A percentile compares a stretch with the other conserved stretches of the same genome.
Evolutionary conservation across 2,797 vertebrate genomes (phyloP).

Genomic region (Aulostomus chinensis): DNA sequence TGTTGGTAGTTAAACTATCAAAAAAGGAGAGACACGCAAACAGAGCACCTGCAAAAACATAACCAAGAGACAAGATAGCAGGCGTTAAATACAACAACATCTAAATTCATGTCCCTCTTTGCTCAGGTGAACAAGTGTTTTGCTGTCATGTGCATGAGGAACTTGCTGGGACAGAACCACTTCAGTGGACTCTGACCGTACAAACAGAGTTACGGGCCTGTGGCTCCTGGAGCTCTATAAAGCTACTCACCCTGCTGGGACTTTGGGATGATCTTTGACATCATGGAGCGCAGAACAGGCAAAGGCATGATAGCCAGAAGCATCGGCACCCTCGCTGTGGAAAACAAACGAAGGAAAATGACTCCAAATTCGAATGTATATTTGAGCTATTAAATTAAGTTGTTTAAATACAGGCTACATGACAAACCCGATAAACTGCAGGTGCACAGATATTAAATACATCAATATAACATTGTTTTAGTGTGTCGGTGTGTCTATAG

Average conservation of each 20-base stretch:
- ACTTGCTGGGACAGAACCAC: background rate
- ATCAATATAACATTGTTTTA: too few relatives aligned
- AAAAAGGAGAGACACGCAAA: conserved; percentile 91
- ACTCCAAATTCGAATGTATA: too few relatives aligned
- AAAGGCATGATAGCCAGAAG: conserved; percentile 87
- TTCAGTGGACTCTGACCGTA: conserved; percentile 29
- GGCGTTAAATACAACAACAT: background rate
- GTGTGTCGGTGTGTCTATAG: too few relatives aligned
- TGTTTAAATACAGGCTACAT: background rate
- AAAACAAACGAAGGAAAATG: too few relatives aligned
- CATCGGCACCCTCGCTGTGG: conserved; percentile 85
- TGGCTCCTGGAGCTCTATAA: conserved; percentile 1
- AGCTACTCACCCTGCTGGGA: conserved; percentile 89
- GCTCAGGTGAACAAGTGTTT: conserved; percentile 12
- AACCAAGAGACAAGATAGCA: conserved; percentile 1
- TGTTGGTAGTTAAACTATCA: conserved; percentile 81
- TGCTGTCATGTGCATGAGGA: conserved; percentile 11
- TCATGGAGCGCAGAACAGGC: conserved; percentile 91
- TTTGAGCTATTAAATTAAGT: background rate
- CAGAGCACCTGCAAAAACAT: conserved; percentile 83
- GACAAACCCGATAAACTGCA: too few relatives aligned
- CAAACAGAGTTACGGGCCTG: conserved; percentile 20
- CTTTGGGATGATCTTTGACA: conserved; percentile 90
- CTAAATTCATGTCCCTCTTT: background rate
- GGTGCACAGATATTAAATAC: too few relatives aligned